Percentiles rank a stretch among this genome's conserved stretches.
phyloP scores from a whole-genome alignment of 2,113 vertebrate species.

The Globicephala melas region DNA sequence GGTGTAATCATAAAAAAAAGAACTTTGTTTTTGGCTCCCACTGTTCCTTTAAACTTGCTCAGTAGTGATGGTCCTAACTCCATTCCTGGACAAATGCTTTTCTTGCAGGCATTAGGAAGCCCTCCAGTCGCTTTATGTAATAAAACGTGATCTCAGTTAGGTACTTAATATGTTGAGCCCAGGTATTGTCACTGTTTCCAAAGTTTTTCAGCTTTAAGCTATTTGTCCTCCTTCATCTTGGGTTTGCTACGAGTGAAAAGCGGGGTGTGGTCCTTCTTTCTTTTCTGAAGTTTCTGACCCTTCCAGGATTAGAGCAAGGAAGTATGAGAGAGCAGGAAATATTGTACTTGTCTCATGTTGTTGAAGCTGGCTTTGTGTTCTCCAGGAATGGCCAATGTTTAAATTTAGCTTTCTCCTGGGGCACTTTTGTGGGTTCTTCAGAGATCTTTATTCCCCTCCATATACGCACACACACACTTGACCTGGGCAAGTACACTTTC shows the following conservation, averaged over 20 bases:
- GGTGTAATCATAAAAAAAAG: neutral
- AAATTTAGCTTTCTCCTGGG: neutral
- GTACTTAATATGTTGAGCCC: neutral
- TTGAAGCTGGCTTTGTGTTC: neutral
- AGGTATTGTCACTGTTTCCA: neutral
- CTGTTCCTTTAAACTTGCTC: neutral
- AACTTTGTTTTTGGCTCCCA: neutral
- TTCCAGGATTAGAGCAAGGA: neutral
- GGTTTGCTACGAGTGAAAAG: neutral
- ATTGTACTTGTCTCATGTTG: neutral
- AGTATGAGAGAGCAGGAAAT: neutral
- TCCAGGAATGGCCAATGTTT: neutral
- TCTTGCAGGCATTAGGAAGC: neutral
- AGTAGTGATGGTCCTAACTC: neutral
- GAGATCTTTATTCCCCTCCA: neutral
- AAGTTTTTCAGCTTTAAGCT: neutral
- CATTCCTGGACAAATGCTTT: neutral
- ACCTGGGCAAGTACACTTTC: neutral
- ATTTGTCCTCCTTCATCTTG: neutral
- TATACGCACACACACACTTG: neutral
- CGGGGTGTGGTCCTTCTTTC: neutral
- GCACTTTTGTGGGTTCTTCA: neutral
- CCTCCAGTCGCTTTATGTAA: neutral
- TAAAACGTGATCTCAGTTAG: conserved; percentile 27
- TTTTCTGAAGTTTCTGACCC: neutral